Percentiles rank a stretch among this genome's conserved stretches.
These are phyloP conservation scores for Eira barbara DNA, from an alignment of 2,113 vertebrate genomes.

Conservation along the genomic window DNA sequence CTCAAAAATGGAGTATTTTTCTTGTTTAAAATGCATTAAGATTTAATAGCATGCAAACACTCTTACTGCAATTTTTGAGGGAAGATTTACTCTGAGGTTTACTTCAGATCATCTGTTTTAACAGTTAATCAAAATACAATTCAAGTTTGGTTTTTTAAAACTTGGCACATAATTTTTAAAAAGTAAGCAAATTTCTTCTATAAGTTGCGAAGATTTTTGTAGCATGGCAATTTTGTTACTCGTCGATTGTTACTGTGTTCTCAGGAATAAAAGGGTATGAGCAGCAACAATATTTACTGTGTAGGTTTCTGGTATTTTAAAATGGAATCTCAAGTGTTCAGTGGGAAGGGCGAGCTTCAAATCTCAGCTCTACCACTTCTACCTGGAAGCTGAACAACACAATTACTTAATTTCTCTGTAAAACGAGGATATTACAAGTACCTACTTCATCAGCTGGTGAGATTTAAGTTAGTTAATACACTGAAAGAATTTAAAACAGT, in stretches of 20 bases:
- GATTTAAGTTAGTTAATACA: neutral
- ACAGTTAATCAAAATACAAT: conserved; percentile 53
- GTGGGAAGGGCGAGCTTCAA: neutral
- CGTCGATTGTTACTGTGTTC: conserved; percentile 31
- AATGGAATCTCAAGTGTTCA: neutral
- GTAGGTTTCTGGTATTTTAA: conserved; percentile 25
- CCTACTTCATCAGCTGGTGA: neutral
- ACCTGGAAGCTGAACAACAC: neutral
- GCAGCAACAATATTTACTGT: neutral
- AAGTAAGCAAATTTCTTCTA: conserved; percentile 4
- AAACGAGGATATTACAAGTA: neutral
- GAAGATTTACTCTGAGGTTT: neutral
- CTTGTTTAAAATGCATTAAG: neutral
- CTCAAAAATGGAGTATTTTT: neutral
- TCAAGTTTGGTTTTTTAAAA: conserved; percentile 44
- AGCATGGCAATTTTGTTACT: conserved; percentile 8
- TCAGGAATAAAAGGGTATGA: neutral
- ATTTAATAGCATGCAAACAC: neutral
- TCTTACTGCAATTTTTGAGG: neutral
- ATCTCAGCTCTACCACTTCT: neutral
- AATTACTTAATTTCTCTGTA: neutral
- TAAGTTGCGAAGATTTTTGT: neutral
- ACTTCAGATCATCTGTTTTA: conserved; percentile 46
- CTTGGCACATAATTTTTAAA: conserved; percentile 21
- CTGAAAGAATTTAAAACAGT: neutral